These are phyloP conservation scores for Neolamprologus devosi DNA, from an alignment of 2,113 vertebrate species.

Conservation along the genomic window DNA sequence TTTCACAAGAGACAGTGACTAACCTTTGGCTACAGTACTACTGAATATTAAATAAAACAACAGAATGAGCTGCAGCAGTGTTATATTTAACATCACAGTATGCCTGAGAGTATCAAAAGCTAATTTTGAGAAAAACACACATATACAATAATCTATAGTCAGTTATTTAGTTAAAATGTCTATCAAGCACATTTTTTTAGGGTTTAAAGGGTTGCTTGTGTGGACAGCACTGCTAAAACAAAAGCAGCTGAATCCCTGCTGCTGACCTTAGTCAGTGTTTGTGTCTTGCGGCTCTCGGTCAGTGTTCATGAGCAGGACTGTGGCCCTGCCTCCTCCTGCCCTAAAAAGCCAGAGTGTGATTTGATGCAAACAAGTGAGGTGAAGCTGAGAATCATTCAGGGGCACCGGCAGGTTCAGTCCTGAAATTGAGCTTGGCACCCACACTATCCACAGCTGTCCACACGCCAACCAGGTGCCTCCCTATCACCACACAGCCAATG, in stretches of 20 bases:
- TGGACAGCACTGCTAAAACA: neutral
- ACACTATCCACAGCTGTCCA: constrained; percentile 20
- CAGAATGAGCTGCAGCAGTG: neutral
- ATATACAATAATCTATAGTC: neutral
- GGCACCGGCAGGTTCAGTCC: constrained; percentile 15
- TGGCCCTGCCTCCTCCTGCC: constrained; percentile 17
- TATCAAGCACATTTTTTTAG: neutral
- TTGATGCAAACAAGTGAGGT: neutral
- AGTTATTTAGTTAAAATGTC: neutral
- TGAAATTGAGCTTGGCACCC: neutral
- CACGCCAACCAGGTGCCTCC: constrained; percentile 25
- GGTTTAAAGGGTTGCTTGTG: neutral
- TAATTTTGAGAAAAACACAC: neutral
- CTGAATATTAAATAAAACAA: neutral
- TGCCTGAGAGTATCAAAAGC: neutral
- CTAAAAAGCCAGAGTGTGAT: neutral
- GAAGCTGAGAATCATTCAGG: neutral
- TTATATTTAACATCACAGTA: neutral
- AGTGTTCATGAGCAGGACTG: constrained; percentile 9
- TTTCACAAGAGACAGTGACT: neutral
- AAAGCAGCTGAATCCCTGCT: neutral
- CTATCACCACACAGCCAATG: constrained; percentile 16
- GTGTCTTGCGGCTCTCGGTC: constrained; percentile 16
- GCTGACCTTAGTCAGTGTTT: constrained; percentile 19
- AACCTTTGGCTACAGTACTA: neutral